Base-by-base conservation (phyloP, 2,797 vertebrate species). In the Limnodromus scolopaceus region DNA sequence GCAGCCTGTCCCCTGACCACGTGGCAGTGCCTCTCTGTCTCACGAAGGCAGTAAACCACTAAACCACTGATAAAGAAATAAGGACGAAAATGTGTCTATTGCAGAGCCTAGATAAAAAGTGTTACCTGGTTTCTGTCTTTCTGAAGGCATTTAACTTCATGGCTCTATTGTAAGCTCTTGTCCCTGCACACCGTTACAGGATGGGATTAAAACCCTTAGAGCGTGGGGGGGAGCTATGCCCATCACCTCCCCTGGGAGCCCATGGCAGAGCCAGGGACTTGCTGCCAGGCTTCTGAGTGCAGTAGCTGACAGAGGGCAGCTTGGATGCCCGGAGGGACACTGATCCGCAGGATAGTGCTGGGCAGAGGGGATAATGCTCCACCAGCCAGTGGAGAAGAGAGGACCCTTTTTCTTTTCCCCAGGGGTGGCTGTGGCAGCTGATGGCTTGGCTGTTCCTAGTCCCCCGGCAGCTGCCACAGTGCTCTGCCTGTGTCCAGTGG, bases 341-440 rank as follows among this genome's bases (percentile, higher is more conserved):
- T 53, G 45, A 11, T 16, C 45, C 2, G 7, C 0, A 0, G 30
- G 27, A 16, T 5, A 24, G 16, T 11, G 12, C 16, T n/a, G 48
- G 41, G 55, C 60, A 70, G 43, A 90, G 22, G 13, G 34, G 23
- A n/a, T n/a, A 53, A n/a, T 28, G 17, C 27, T 77, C 36, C 28
- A 12, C 32, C 30, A 54, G 51, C 28, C 18, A 8, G n/a, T 11
- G 38, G 36, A 77, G 60, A 51, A 66, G 61, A 84, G 12, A 6
- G 24, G 24, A 82, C 3, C 27, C n/a, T 17, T 61, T 20, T 13
- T n/a, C 10, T 70, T 74, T 54, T 43, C 14, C 36, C 13, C 9
- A 39, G 46, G 32, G 45, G 5, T 53, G 55, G n/a, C 77, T 80
- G 10, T n/a, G 32, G 66, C 27, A 72, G 58, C 16, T 8, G 1